Conservation (phyloP, 2,113 vertebrate species). For the Psettodes erumei region DNA sequence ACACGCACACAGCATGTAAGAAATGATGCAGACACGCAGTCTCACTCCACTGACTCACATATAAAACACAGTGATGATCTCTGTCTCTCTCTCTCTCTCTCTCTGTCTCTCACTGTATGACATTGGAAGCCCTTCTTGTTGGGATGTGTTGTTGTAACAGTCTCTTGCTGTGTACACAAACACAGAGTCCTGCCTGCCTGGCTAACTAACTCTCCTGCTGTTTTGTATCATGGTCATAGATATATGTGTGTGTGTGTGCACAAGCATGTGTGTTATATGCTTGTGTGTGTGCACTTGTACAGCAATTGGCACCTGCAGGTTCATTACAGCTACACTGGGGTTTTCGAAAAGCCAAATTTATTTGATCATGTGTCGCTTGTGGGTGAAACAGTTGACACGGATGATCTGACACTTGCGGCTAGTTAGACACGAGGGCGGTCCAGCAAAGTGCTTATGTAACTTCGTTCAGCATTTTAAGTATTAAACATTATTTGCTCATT, state of each 20-base stretch:
- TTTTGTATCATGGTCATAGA: constrained; percentile 27
- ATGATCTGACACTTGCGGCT: constrained; percentile 17
- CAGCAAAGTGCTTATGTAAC: neutral
- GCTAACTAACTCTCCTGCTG: constrained; percentile 49
- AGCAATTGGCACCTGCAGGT: constrained; percentile 47
- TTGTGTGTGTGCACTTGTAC: neutral
- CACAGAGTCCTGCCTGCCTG: constrained; percentile 49
- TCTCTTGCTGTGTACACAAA: constrained; percentile 67
- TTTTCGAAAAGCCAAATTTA: constrained; percentile 32
- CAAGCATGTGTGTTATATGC: neutral
- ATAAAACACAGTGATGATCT: constrained; percentile 45
- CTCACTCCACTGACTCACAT: constrained; percentile 37
- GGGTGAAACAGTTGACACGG: neutral
- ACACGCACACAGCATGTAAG: constrained; percentile 39
- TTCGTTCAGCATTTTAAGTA: neutral
- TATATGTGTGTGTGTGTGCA: neutral
- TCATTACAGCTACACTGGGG: constrained; percentile 12
- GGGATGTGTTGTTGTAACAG: constrained; percentile 62
- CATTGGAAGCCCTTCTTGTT: constrained; percentile 53
- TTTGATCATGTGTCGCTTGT: constrained; percentile 8
- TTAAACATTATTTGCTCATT: neutral
- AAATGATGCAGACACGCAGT: constrained; percentile 19
- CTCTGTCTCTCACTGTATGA: constrained; percentile 20
- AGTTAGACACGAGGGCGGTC: neutral
- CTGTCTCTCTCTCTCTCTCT: constrained; percentile 17